Percentiles rank a stretch among this genome's conserved stretches.
These are phyloP conservation scores for Medauroidea extradentata DNA, from an alignment of 1,140 invertebrate species.

Conservation along the genomic window DNA sequence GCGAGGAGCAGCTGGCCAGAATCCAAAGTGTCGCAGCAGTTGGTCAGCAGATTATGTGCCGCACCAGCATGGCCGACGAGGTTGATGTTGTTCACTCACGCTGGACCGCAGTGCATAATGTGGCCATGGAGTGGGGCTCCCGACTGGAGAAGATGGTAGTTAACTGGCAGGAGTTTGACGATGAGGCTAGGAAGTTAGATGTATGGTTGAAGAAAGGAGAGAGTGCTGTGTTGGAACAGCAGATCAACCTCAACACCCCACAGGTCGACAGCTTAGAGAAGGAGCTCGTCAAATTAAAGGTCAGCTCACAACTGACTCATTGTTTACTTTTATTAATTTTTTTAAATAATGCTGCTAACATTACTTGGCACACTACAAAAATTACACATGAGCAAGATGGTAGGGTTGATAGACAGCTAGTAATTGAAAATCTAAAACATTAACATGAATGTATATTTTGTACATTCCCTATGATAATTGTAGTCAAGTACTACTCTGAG, in stretches of 20 bases:
- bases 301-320: no score
- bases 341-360: no score
- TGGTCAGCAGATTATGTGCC: slow-evolving; percentile 66
- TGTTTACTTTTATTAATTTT: no score
- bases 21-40: slow-evolving; percentile 52
- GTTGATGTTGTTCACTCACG: slow-evolving; percentile 74
- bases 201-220: slow-evolving; percentile 66
- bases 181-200: slow-evolving; percentile 63
- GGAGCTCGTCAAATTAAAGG: slow-evolving; percentile 63
- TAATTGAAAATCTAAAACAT: no score
- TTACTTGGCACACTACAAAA: no score
- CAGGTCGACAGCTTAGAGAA: slow-evolving; percentile 67
- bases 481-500: no score
- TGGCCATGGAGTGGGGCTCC: slow-evolving; percentile 63
- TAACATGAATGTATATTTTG: no score
- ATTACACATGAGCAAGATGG: no score
- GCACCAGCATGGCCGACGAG: slow-evolving; percentile 71
- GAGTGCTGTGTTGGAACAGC: slow-evolving; percentile 38
- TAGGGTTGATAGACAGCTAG: no score
- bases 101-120: slow-evolving; percentile 71
- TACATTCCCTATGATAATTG: no score
- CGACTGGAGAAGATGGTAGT: slow-evolving; percentile 73
- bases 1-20: slow-evolving; percentile 41
- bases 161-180: slow-evolving; percentile 76
- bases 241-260: slow-evolving; percentile 50